Base-by-base conservation (phyloP, 1,140 invertebrate species). In the Pseudomyrmex dendroicus region DNA sequence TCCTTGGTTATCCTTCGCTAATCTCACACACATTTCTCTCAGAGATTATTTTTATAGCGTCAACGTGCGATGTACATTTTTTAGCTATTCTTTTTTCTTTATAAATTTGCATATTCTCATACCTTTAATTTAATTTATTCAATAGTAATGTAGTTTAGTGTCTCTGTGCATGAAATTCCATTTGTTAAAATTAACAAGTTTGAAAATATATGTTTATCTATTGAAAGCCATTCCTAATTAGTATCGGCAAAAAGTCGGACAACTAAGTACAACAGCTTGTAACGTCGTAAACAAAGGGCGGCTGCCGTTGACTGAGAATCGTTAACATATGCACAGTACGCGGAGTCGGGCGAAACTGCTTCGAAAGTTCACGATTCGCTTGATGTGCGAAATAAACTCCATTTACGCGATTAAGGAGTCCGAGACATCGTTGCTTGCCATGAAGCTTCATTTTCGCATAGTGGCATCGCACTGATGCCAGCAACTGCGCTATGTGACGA, bases 361-460 rank as follows among this genome's bases (percentile, higher is more conserved):
- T 68, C 20, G 70, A 83, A 83, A 85, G 78, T 85, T 83, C 20
- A 4, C 13, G 62, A 56, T 48, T 74, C 64, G 66, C 54, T 62
- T 76, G 62, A 77, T 57, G 80, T 44, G 57, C 70, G 76, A 84
- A 84, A 84, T 78, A 84, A 84, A 84, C 64, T 78, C 54, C 56
- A 64, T 80, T 84, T 83, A 46, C 52, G 48, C 72, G 80, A 73
- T 73, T 82, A 76, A 82, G 68, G 82, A 76, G 35, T 64, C 59
- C 52, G 17, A 70, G 74, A 68, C 46, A 22, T 66, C 57, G 64
- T 84, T 78, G 64, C 63, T 62, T 13, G 52, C 22, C 5, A 10
- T 46, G 48, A 80, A 80, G 77, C 59, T 64, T 70, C 83, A 63
- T 59, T 80, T 46, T 72, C 22, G 20, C 17, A 44, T 22, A 12